Conservation (phyloP, 2,797 vertebrate species). For the Sternotherus odoratus region DNA sequence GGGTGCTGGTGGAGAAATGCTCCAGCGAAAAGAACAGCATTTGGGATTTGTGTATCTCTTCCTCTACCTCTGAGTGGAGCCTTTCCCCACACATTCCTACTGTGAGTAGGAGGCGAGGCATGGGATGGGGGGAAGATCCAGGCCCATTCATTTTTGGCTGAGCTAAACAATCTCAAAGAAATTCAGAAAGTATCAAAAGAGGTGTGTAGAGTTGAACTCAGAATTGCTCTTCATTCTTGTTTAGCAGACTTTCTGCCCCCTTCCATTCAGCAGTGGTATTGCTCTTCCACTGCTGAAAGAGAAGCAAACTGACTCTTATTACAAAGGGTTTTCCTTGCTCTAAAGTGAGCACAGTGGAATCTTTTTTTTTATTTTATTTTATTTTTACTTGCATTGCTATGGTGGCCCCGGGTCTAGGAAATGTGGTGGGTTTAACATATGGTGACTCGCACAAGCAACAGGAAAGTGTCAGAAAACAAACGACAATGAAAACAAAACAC, state of each 20-base stretch:
- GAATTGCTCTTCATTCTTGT: background rate
- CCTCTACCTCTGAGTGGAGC: background rate
- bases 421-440: background rate
- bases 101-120: background rate
- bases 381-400: background rate
- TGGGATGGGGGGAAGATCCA: background rate
- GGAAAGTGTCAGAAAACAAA: slow-evolving; percentile 57
- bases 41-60: background rate
- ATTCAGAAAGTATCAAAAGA: background rate
- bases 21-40: background rate
- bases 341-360: background rate
- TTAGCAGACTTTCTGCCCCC: rapidly evolving
- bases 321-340: background rate
- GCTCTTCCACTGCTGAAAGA: slow-evolving; percentile 20
- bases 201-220: background rate
- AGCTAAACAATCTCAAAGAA: background rate
- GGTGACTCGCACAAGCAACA: slow-evolving; percentile 29
- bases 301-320: slow-evolving; percentile 49
- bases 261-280: no score
- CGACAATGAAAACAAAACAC: slow-evolving; percentile 57
- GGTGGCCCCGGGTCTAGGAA: slow-evolving; percentile 32
- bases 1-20: background rate
- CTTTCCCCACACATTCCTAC: background rate
- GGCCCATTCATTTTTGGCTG: background rate
- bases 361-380: background rate